Evolutionary conservation across 2,113 vertebrate species (phyloP).

Genomic region (Origma solitaria): DNA sequence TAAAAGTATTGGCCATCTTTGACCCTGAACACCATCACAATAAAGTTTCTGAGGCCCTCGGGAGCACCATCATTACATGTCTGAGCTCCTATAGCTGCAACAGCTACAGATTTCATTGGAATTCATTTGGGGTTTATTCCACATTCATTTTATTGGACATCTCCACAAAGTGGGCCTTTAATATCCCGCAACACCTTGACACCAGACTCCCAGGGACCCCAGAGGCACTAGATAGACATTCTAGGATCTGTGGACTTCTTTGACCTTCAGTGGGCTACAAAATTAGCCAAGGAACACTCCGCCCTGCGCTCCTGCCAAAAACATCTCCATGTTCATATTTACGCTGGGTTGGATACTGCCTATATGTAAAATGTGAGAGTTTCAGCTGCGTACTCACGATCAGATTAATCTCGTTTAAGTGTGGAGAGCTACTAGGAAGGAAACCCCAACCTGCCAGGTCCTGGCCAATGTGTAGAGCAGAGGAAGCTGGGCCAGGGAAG

Average conservation of each 20-base stretch:
- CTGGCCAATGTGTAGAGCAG: not conserved
- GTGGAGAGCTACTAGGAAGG: not conserved
- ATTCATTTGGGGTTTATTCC: not conserved
- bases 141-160: not conserved
- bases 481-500: not conserved
- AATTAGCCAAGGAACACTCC: not conserved
- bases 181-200: not conserved
- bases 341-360: not conserved
- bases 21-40: not conserved
- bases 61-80: not conserved
- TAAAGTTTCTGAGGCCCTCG: not conserved
- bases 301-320: not conserved
- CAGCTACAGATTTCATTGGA: not conserved
- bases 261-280: not conserved
- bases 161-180: not conserved
- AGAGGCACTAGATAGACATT: not conserved
- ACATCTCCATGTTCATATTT: not conserved
- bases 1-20: not conserved
- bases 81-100: not conserved
- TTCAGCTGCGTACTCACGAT: accelerated
- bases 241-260: not conserved
- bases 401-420: not conserved
- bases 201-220: not conserved
- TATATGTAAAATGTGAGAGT: not conserved
- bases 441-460: not conserved